Conservation (phyloP, 2,113 vertebrate genomes). For the Empidonax traillii region DNA sequence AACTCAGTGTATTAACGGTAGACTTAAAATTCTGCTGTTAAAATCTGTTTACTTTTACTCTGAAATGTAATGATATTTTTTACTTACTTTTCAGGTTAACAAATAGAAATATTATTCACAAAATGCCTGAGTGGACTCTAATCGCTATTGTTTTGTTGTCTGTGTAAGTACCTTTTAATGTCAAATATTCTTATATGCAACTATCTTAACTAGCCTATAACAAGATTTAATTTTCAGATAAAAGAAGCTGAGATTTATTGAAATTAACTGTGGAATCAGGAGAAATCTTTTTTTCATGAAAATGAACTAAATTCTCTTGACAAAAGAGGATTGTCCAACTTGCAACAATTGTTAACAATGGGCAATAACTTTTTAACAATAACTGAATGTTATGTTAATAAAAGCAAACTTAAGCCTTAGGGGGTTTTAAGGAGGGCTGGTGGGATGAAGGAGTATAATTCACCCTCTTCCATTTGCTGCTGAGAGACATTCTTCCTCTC, state of each 20-base stretch:
- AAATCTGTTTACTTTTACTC: neutral
- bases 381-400: neutral
- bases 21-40: neutral
- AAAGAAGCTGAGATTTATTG: neutral
- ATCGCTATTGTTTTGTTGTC: conserved; percentile 79
- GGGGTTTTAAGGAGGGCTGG: neutral
- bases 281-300: neutral
- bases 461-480: neutral
- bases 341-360: neutral
- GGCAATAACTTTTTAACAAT: neutral
- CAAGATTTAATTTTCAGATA: neutral
- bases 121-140: conserved; percentile 78
- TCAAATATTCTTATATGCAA: neutral
- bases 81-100: conserved; percentile 75
- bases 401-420: neutral
- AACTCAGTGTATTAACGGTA: neutral
- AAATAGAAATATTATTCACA: conserved; percentile 82
- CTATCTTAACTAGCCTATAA: neutral
- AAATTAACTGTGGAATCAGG: neutral
- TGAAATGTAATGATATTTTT: neutral
- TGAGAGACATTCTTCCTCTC: neutral
- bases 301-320: neutral
- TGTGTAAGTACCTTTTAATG: conserved; percentile 73
- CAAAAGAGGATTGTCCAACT: neutral
- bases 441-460: neutral